Conservation (phyloP, 1,140 invertebrate species). For the Berghia stephanieae region DNA sequence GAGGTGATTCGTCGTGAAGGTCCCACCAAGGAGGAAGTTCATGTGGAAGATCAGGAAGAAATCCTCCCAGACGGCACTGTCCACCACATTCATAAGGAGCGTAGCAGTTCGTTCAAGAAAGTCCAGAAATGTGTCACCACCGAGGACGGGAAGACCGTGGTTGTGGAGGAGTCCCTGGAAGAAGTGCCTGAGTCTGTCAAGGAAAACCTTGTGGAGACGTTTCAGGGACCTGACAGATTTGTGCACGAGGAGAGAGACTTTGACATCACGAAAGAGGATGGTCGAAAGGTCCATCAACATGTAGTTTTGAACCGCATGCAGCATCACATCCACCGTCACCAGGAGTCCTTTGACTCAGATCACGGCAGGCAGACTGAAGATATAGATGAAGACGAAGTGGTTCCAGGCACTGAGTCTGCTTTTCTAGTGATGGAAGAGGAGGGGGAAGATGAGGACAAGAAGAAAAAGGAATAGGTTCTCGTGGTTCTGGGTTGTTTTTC, state of each 20-base stretch:
- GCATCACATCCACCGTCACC: conserved; percentile 49
- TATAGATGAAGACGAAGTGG: conserved; percentile 54
- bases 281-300: conserved; percentile 53
- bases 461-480: too few species aligned
- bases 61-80: conserved; percentile 58
- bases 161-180: conserved; percentile 38
- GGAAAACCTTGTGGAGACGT: conserved; percentile 55
- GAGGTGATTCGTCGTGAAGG: conserved; percentile 43
- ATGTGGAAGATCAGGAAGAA: conserved; percentile 54
- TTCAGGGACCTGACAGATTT: conserved; percentile 55
- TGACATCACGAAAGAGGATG: conserved; percentile 58
- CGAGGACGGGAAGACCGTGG: conserved; percentile 46
- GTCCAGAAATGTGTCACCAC: conserved; percentile 44
- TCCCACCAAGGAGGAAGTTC: conserved; percentile 42
- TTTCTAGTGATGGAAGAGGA: too few species aligned
- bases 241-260: conserved; percentile 59
- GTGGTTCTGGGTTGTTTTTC: too few species aligned
- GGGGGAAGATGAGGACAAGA: too few species aligned
- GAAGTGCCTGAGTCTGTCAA: conserved; percentile 42
- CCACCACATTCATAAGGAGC: conserved; percentile 45
- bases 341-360: conserved; percentile 52
- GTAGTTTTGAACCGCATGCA: conserved; percentile 55
- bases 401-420: conserved; percentile 54
- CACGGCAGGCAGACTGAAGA: conserved; percentile 35
- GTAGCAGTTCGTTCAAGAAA: conserved; percentile 52